Evolutionary conservation across 53 echinoderm and acorn worm genomes (phyloP), one percentile per base, ranked within the genome.

Genomic region (Antedon mediterranea): DNA sequence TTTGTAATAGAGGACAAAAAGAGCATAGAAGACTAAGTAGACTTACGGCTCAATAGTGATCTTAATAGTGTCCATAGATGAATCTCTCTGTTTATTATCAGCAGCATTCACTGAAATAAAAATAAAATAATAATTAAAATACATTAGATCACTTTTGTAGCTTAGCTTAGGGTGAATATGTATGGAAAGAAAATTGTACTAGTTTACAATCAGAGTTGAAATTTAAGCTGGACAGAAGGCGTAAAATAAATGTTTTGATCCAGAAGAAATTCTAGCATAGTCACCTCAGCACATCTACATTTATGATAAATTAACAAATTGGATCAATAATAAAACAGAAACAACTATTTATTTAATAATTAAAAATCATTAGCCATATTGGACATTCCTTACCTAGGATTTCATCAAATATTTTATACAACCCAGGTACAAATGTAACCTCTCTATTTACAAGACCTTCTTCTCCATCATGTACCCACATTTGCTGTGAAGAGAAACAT

Each of bases 321-420:
- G n/a, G n/a, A n/a, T n/a, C n/a, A n/a, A n/a, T n/a, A n/a, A n/a
- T n/a, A n/a, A n/a, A n/a, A n/a, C n/a, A n/a, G n/a, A n/a, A n/a
- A n/a, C n/a, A n/a, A n/a, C n/a, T n/a, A n/a, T n/a, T n/a, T n/a
- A n/a, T n/a, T n/a, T n/a, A n/a, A n/a, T n/a, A n/a, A n/a, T n/a
- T n/a, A n/a, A n/a, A n/a, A n/a, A n/a, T n/a, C n/a, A n/a, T n/a
- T n/a, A n/a, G n/a, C n/a, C n/a, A n/a, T n/a, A n/a, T n/a, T n/a
- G n/a, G n/a, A n/a, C n/a, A n/a, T n/a, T 13, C 85, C 90, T 89
- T 34, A 94, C 94, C 94, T 20, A 94, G 82, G 31, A 94, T 94
- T 94, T 94, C 94, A 84, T 94, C 94, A 89, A 94, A 94, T 75
- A 94, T 94, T 80, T 91, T 94, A 85, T 86, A 91, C 74, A 94